phyloP scores from a whole-genome alignment of 2,797 vertebrate species.

The Anguilla pacifica region DNA sequence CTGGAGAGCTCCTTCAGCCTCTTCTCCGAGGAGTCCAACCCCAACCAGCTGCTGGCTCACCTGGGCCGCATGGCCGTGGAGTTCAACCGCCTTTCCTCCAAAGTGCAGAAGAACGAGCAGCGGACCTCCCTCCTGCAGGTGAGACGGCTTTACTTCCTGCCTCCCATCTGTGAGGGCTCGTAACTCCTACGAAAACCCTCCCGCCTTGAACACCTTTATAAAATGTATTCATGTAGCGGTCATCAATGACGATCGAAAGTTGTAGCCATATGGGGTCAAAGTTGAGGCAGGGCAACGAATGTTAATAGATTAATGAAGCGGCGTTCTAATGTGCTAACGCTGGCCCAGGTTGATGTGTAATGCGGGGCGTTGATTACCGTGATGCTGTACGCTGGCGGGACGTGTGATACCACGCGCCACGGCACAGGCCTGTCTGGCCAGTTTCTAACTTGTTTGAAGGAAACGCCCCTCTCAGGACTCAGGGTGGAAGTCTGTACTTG shows the following conservation, averaged over 20 bases:
- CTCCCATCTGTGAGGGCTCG: background rate
- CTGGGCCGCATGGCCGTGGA: conserved; percentile 97
- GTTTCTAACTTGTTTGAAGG: background rate
- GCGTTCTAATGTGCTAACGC: background rate
- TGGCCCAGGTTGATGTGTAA: background rate
- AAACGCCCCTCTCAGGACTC: background rate
- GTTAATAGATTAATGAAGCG: no score
- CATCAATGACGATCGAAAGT: no score
- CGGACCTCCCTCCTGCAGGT: conserved; percentile 94
- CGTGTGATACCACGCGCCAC: no score
- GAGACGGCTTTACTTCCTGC: background rate
- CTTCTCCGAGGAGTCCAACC: conserved; percentile 91
- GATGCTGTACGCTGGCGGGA: background rate
- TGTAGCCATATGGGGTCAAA: background rate
- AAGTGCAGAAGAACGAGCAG: conserved; percentile 97
- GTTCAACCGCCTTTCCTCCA: conserved; percentile 94
- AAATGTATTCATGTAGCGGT: no score
- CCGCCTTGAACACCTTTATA: background rate
- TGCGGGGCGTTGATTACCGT: background rate
- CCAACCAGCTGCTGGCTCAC: conserved; percentile 89
- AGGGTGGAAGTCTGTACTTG: background rate
- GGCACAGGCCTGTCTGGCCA: background rate
- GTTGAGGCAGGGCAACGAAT: background rate
- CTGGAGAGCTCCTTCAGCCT: conserved; percentile 92
- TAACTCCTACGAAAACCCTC: background rate